These are phyloP conservation scores for Triplophysa rosa DNA, from an alignment of 2,113 vertebrate species.

Conservation along the genomic window DNA sequence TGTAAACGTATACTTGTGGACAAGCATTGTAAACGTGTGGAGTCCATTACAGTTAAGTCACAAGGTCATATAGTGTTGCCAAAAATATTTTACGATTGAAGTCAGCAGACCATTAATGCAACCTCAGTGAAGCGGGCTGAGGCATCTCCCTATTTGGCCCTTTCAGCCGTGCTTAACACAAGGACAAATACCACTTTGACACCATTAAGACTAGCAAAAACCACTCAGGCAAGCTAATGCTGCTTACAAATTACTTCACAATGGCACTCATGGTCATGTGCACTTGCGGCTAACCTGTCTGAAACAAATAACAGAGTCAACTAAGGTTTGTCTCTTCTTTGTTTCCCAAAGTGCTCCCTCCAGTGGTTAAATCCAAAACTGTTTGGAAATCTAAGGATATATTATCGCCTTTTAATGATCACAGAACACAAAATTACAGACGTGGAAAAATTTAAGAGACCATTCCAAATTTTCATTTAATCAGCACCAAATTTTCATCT, in stretches of 20 bases:
- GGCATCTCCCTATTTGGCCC: constrained; percentile 20
- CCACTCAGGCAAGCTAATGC: constrained; percentile 27
- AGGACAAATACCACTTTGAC: constrained; percentile 18
- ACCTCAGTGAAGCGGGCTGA: constrained; percentile 4
- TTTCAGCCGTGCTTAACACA: constrained; percentile 18
- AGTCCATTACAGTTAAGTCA: constrained; percentile 17
- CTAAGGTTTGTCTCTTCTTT: too few species aligned
- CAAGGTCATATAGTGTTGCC: constrained; percentile 2
- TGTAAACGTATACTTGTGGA: not conserved
- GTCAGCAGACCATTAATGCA: constrained; percentile 13
- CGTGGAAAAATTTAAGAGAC: too few species aligned
- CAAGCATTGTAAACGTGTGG: not conserved
- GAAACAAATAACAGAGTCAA: not conserved
- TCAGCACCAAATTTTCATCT: too few species aligned
- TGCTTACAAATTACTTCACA: constrained; percentile 17
- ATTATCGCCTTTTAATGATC: too few species aligned
- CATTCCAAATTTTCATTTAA: too few species aligned
- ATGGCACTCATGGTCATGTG: not conserved
- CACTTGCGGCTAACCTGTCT: constrained; percentile 5
- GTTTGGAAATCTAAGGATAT: too few species aligned
- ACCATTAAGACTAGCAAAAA: constrained; percentile 28
- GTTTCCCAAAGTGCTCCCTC: too few species aligned
- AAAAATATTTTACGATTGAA: constrained; percentile 34
- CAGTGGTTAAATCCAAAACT: too few species aligned
- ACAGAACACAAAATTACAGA: too few species aligned